Evolutionary conservation across 92 coral and sea anemone species (phyloP), one percentile per base, ranked within the genome.

Genomic region (Parazoanthus atlanticus): DNA sequence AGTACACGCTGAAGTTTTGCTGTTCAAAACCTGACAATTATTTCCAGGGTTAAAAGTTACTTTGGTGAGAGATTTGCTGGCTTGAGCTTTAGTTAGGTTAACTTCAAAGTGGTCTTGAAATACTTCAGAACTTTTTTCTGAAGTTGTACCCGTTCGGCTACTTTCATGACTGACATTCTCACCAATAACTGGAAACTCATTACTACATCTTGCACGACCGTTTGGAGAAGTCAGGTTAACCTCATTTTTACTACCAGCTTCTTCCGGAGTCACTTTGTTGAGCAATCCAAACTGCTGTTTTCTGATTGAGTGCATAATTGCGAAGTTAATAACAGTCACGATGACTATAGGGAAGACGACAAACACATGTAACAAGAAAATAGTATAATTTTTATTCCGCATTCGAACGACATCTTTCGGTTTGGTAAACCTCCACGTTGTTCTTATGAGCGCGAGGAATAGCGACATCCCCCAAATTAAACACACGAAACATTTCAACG

Each of bases 401-500:
- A 29, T 6, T 6, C 70, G 38, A 56, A 78, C 56, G 11, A 49
- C 79, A 19, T 82, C 75, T 15, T 75, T 8, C 9, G 90, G 70
- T 6, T 52, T 29, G 9, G 58, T 64, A 75, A 89, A 88, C 72
- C 89, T 82, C 96, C 96, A 94, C 0, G 88, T 76, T 41, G 47
- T 76, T 1, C 96, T 83, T 16, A 89, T 25, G 0, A 89, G 58
- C 2, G 91, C 90, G 4, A 91, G 74, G 5, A 78, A 0, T 11
- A 94, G 36, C 0, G 96, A 94, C 21, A 82, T 58, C 29, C 89
- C 65, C 96, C 96, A 92, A 0, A 92, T 90, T 2, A 81, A 11
- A 38, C 74, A 23, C 32, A 92, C 49, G 2, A 94, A 86, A 17
- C 52, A 3, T 6, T 71, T 61, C 33, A 90, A 90, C 76, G 89